These are phyloP conservation scores for Gymnoscopelus braueri DNA, from an alignment of 2,797 vertebrate genomes.

Conservation along the genomic window DNA sequence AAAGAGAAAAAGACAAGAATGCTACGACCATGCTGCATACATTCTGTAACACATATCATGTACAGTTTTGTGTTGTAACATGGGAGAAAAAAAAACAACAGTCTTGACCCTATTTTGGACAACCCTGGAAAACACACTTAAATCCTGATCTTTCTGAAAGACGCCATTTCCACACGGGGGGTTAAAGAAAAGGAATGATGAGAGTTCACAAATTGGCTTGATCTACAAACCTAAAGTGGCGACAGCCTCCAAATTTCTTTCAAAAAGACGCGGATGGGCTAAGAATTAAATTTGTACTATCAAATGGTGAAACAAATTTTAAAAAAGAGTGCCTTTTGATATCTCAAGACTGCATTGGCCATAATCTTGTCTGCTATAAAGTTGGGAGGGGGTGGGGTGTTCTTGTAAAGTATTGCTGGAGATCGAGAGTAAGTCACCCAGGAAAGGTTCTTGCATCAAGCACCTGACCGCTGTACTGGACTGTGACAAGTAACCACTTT, in stretches of 20 bases:
- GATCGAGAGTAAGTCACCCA: slow-evolving; percentile 81
- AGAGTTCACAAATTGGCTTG: slow-evolving; percentile 75
- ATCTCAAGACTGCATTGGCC: slow-evolving; percentile 88
- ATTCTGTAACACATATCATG: slow-evolving; percentile 99
- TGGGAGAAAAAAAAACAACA: slow-evolving; percentile 79
- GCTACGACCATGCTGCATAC: slow-evolving; percentile 94
- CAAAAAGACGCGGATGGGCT: slow-evolving; percentile 76
- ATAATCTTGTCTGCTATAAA: slow-evolving; percentile 91
- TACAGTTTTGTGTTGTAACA: slow-evolving; percentile 97
- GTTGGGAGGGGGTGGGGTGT: slow-evolving; percentile 63
- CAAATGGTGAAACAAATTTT: slow-evolving; percentile 87
- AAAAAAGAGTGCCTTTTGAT: slow-evolving; percentile 97
- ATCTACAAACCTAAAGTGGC: slow-evolving; percentile 76
- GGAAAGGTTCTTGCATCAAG: slow-evolving; percentile 88
- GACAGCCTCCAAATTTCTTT: slow-evolving; percentile 87
- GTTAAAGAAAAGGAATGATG: slow-evolving; percentile 72
- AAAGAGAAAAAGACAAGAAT: slow-evolving; percentile 83
- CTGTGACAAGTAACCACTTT: slow-evolving; percentile 73
- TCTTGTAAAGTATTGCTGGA: slow-evolving; percentile 81
- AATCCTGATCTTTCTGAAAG: slow-evolving; percentile 84
- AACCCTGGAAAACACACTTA: slow-evolving; percentile 90
- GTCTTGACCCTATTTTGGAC: slow-evolving; percentile 88
- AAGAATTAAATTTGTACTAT: slow-evolving; percentile 88
- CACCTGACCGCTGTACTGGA: slow-evolving; percentile 81
- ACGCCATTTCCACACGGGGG: slow-evolving; percentile 88